phyloP scores from a whole-genome alignment of 2,113 vertebrate genomes.

The Paralichthys olivaceus region DNA sequence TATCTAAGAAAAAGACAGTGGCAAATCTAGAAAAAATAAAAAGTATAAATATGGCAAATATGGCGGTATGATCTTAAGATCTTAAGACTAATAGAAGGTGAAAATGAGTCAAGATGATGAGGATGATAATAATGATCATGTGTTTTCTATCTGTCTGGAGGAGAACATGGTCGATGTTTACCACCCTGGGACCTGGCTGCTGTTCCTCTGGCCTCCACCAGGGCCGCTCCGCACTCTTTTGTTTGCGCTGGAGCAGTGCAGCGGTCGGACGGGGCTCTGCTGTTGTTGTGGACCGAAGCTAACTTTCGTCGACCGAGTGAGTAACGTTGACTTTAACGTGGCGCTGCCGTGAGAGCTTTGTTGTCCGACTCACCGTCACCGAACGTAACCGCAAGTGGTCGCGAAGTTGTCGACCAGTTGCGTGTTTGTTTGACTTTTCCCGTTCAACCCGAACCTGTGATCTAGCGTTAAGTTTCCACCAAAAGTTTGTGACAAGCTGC shows the following conservation, averaged over 20 bases:
- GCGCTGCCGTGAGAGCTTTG: background rate
- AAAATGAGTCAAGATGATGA: too few relatives aligned
- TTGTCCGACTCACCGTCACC: background rate
- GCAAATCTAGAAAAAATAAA: too few relatives aligned
- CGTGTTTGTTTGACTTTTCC: background rate
- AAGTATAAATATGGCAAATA: too few relatives aligned
- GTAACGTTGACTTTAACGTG: background rate
- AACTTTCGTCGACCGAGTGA: conserved; percentile 53
- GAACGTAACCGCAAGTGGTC: background rate
- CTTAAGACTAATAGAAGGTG: too few relatives aligned
- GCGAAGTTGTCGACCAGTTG: background rate
- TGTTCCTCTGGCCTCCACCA: conserved; percentile 19
- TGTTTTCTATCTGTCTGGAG: too few relatives aligned
- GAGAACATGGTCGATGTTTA: too few relatives aligned
- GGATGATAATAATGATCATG: too few relatives aligned
- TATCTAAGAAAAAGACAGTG: too few relatives aligned
- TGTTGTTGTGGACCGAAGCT: conserved; percentile 46
- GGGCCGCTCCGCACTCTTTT: conserved; percentile 57
- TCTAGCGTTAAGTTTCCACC: background rate
- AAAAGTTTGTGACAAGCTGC: conserved; percentile 43
- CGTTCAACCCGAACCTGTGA: background rate
- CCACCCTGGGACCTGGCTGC: background rate
- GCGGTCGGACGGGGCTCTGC: conserved; percentile 26
- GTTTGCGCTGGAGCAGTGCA: conserved; percentile 36
- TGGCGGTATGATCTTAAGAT: too few relatives aligned